Evolutionary conservation across 2,888 invertebrate genomes (phyloP), one percentile per base, ranked within the genome.

Genomic region (Monoplex corrugatus): DNA sequence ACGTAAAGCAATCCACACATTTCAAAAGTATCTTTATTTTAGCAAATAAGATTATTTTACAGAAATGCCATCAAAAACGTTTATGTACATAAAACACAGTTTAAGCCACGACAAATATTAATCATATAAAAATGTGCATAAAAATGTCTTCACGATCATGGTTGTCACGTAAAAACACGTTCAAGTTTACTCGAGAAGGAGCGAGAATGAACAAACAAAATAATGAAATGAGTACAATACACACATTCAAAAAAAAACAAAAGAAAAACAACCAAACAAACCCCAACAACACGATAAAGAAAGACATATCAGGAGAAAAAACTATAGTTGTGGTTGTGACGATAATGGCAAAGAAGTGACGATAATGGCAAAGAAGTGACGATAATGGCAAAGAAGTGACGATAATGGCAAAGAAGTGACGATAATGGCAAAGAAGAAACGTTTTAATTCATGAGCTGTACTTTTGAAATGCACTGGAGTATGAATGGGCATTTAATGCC

Each of bases 21-120:
- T 80, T 43, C 40, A 80, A 80, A 80, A 80, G 78, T 80, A 43
- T 80, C 40, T 80, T 80, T 43, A n/a, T 43, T 80, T 80, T 43
- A n/a, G 43, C 43, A 80, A 43, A 80, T 43, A 80, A 80, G 28
- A 80, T 80, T 80, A 40, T 40, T 43, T 28, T 43, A 32, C 40
- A 43, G 43, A 80, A 80, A 43, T 28, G 32, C 16, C 40, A 40
- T 43, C 5, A 43, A 80, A 40, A 23, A 43, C 19, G 19, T 80
- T 32, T 43, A 23, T 80, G 43, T 80, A 43, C 78, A 80, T 6
- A 43, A 43, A 80, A 40, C 10, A 80, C 78, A n/a, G 23, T 43
- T 40, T 28, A 80, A 75, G 75, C 75, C 38, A 23, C 10, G 23
- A 3, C 23, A 6, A 40, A 28, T 80, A 32, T 28, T 28, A 32